phyloP scores from a whole-genome alignment of 2,888 invertebrate genomes.

The Erebia aethiops region DNA sequence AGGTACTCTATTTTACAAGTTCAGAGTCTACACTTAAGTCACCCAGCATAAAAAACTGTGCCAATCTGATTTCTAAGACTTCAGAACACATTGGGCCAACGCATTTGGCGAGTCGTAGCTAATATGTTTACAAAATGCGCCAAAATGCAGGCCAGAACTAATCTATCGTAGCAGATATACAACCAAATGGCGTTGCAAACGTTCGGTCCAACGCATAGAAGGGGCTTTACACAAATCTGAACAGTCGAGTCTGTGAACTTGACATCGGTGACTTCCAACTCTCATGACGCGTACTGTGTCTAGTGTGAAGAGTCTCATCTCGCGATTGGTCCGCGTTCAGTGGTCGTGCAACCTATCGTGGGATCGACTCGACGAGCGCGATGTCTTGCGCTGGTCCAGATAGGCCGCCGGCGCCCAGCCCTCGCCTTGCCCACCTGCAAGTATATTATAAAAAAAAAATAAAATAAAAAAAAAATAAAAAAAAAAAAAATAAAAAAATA shows the following conservation, averaged over 20 bases:
- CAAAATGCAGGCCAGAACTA: not conserved
- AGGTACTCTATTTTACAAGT: not conserved
- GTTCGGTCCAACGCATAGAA: not conserved
- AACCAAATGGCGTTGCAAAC: not conserved
- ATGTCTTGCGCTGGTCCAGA: conserved; percentile 91
- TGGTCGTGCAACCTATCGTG: conserved; percentile 83
- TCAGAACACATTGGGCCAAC: not conserved
- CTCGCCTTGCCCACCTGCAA: conserved; percentile 86
- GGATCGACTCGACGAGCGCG: conserved; percentile 87
- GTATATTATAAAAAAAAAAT: no score
- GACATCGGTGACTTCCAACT: not conserved
- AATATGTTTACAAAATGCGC: not conserved
- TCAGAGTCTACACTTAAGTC: not conserved
- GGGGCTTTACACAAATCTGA: conserved; percentile 2
- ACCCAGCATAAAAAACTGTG: not conserved
- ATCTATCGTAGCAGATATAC: not conserved
- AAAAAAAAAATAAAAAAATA: no score
- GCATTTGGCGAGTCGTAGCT: not conserved
- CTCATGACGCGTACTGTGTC: conserved; percentile 2
- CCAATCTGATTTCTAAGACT: not conserved
- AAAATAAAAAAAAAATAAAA: no score
- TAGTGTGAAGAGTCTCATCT: conserved; percentile 14
- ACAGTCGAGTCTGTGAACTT: not conserved
- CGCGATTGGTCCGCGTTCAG: conserved; percentile 49
- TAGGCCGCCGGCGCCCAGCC: conserved; percentile 98